Percentiles rank a stretch among this genome's conserved stretches.
phyloP scores from a whole-genome alignment of 2,113 vertebrate species.

The Excalfactoria chinensis region DNA sequence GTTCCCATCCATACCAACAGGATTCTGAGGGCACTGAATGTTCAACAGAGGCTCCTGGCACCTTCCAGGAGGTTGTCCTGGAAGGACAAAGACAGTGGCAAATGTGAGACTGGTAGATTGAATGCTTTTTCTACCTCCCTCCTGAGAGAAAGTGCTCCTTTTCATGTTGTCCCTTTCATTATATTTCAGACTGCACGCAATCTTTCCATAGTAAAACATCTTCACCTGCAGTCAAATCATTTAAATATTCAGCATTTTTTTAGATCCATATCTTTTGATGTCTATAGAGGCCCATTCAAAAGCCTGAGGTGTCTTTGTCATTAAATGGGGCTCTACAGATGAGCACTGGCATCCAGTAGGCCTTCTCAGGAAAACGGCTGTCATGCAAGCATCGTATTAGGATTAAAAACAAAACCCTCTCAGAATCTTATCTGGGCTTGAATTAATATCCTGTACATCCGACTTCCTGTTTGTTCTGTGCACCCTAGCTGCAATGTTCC shows the following conservation, averaged over 20 bases:
- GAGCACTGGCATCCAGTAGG: not conserved
- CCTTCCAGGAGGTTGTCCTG: not conserved
- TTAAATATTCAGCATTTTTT: not conserved
- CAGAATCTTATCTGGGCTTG: conserved; percentile 45
- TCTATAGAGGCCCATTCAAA: conserved; percentile 3
- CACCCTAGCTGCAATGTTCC: conserved; percentile 14
- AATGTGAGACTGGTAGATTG: rapidly evolving
- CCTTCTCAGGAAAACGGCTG: conserved; percentile 1
- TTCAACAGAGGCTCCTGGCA: not conserved
- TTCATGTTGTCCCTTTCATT: not conserved
- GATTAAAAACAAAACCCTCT: not conserved
- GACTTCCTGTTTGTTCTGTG: not conserved
- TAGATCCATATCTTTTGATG: not conserved
- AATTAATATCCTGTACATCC: not conserved
- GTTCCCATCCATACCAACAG: not conserved
- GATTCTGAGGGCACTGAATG: not conserved
- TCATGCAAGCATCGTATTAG: not conserved
- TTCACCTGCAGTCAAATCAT: conserved; percentile 26
- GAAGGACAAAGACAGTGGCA: not conserved
- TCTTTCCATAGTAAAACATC: not conserved
- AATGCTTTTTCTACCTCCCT: not conserved
- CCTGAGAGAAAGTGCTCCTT: not conserved
- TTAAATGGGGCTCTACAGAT: not conserved
- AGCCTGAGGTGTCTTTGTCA: not conserved
- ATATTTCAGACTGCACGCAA: not conserved